Percentiles rank a stretch among this genome's conserved stretches.
Conservation (phyloP, 2,113 vertebrate species). For the Chlamydotis undulata region DNA sequence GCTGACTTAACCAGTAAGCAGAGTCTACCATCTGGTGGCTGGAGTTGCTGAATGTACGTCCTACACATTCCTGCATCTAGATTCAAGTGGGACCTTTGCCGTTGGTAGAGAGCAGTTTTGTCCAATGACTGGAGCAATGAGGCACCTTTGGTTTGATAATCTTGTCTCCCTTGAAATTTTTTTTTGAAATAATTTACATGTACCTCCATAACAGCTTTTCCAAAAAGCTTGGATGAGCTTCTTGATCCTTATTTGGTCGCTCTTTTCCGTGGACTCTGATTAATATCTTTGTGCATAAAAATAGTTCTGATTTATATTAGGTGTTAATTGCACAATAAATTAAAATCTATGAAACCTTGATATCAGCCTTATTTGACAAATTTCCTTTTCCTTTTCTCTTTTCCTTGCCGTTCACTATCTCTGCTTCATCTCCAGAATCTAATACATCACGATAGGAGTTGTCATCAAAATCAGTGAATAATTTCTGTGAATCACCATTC, state of each 20-base stretch:
- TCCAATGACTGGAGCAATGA: neutral
- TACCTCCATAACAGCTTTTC: neutral
- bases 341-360: neutral
- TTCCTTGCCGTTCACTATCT: neutral
- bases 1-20: slow-evolving; percentile 71
- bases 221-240: neutral
- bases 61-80: slow-evolving; percentile 5
- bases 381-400: neutral
- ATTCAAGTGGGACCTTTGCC: slow-evolving; percentile 17
- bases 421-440: neutral
- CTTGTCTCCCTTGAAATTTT: neutral
- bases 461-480: neutral
- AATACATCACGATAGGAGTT: neutral
- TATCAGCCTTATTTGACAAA: neutral
- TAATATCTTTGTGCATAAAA: neutral
- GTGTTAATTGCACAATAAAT: neutral
- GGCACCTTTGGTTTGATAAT: neutral
- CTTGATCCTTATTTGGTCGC: neutral
- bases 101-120: neutral
- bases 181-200: neutral
- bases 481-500: neutral
- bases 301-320: neutral
- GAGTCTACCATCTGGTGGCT: slow-evolving; percentile 74
- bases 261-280: neutral
- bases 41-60: slow-evolving; percentile 56